Conservation (phyloP, 2,888 invertebrate genomes). For the Pristionchus arcanus region DNA sequence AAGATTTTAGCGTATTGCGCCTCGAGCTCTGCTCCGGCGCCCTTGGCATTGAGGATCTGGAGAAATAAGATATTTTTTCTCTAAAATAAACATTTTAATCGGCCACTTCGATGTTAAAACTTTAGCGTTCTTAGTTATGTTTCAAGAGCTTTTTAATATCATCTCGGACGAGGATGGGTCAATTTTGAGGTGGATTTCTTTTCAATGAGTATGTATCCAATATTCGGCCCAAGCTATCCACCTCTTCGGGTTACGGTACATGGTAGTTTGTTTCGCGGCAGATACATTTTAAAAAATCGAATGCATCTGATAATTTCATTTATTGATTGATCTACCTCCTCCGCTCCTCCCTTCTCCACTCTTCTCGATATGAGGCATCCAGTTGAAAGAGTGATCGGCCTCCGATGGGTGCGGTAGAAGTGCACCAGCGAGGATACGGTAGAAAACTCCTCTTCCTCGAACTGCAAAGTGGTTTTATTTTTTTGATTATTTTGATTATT, state of each 20-base stretch:
- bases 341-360: background rate
- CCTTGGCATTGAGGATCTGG: conserved; percentile 45
- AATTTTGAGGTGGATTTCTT: too few relatives aligned
- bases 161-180: background rate
- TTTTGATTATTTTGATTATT: background rate
- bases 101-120: too few relatives aligned
- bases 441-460: conserved; percentile 56
- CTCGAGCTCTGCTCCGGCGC: conserved; percentile 31
- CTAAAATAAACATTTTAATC: too few relatives aligned
- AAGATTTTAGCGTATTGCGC: conserved; percentile 54
- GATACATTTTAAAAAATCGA: too few relatives aligned
- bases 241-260: too few relatives aligned
- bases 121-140: too few relatives aligned
- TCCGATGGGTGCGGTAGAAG: conserved; percentile 52
- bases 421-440: conserved; percentile 28
- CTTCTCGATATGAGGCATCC: conserved; percentile 45
- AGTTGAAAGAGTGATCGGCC: conserved; percentile 35
- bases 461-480: conserved; percentile 41
- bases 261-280: too few relatives aligned
- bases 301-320: too few relatives aligned
- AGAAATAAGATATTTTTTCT: background rate
- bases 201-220: too few relatives aligned
- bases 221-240: too few relatives aligned
- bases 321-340: conserved; percentile 50
- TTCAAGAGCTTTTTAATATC: background rate